phyloP scores from a whole-genome alignment of 2,797 vertebrate species.

The Chiroxiphia lanceolata region DNA sequence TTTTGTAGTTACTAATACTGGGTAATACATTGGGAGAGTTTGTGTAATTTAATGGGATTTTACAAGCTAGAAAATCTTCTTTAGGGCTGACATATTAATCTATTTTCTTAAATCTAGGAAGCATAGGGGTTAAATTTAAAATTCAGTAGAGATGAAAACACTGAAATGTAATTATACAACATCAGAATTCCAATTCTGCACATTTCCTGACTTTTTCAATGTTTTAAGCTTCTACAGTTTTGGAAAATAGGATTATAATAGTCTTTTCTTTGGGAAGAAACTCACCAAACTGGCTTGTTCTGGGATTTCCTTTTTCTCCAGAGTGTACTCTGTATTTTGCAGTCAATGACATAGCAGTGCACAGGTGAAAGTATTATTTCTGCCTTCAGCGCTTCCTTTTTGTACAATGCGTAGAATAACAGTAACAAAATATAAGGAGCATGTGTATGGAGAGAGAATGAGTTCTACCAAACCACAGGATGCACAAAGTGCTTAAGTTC shows the following conservation, averaged over 20 bases:
- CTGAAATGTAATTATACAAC: not conserved
- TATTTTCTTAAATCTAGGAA: not conserved
- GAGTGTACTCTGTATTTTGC: not conserved
- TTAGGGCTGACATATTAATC: not conserved
- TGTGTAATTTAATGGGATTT: not conserved
- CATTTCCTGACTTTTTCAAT: not conserved
- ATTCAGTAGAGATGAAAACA: not conserved
- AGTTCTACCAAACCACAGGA: not conserved
- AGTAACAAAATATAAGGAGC: not conserved
- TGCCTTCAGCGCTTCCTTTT: not conserved
- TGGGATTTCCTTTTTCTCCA: not conserved
- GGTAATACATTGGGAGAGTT: not conserved
- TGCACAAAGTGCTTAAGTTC: not conserved
- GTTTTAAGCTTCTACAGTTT: not conserved
- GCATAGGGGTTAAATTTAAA: not conserved
- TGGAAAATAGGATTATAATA: not conserved
- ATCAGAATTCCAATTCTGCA: not conserved
- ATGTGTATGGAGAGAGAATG: not conserved
- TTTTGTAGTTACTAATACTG: not conserved
- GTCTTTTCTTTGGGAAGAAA: not conserved
- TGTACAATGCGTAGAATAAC: not conserved
- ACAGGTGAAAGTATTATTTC: not conserved
- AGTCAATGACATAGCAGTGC: not conserved
- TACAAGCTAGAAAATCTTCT: not conserved
- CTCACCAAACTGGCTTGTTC: not conserved